Evolutionary conservation across 2,113 vertebrate genomes (phyloP).

Genomic region (Saimiri boliviensis): DNA sequence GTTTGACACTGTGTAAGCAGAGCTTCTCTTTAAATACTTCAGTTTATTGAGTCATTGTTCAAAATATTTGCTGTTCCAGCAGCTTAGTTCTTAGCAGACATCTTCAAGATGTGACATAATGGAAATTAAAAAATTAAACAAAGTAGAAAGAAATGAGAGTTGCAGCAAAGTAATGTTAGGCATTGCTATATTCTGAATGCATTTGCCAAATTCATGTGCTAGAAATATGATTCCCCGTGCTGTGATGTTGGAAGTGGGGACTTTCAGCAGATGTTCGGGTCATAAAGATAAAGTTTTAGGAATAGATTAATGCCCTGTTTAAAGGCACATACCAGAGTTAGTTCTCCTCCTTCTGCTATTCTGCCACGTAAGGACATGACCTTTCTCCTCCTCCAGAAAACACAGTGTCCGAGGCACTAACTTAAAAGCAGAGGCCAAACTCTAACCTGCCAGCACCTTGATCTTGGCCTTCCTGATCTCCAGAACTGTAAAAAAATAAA

Average conservation of each 20-base stretch:
- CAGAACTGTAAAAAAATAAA: background rate
- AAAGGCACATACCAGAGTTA: background rate
- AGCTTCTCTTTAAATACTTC: background rate
- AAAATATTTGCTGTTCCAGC: constrained; percentile 37
- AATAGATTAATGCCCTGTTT: background rate
- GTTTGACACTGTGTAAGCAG: background rate
- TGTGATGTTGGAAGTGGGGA: too few relatives aligned
- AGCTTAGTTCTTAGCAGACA: constrained; percentile 40
- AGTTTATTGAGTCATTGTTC: background rate
- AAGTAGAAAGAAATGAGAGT: constrained; percentile 15
- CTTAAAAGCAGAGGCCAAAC: background rate
- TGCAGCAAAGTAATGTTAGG: background rate
- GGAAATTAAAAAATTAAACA: constrained; percentile 24
- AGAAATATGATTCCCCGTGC: background rate
- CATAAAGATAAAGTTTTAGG: background rate
- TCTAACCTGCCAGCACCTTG: background rate
- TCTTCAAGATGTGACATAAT: background rate
- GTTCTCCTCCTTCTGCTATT: background rate
- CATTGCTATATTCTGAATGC: too few relatives aligned
- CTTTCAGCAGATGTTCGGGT: too few relatives aligned
- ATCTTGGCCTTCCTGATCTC: background rate
- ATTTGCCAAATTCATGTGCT: rapidly evolving
- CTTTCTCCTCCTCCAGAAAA: background rate
- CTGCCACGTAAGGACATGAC: too few relatives aligned
- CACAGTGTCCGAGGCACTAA: background rate